These are phyloP conservation scores for Echeneis naucrates DNA, from an alignment of 2,797 vertebrate species.

Conservation along the genomic window DNA sequence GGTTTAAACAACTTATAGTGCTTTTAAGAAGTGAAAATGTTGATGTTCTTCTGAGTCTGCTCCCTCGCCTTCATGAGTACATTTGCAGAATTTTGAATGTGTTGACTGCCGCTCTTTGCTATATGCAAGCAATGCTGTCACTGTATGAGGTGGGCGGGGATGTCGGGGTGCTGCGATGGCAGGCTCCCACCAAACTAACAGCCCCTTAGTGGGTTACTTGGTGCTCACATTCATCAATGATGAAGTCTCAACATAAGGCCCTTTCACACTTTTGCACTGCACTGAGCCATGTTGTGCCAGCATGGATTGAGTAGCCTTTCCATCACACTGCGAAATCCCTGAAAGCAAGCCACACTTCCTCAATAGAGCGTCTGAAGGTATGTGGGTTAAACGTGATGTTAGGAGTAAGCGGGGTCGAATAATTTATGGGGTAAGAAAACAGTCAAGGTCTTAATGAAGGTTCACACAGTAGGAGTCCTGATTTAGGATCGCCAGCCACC, in stretches of 20 bases:
- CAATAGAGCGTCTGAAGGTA: constrained; percentile 39
- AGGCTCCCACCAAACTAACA: constrained; percentile 41
- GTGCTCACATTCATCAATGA: constrained; percentile 55
- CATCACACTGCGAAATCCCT: constrained; percentile 57
- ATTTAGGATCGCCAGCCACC: constrained; percentile 62
- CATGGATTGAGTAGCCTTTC: constrained; percentile 51
- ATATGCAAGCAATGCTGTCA: constrained; percentile 26
- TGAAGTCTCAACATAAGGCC: constrained; percentile 54
- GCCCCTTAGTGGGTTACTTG: constrained; percentile 40
- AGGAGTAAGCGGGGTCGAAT: constrained; percentile 41
- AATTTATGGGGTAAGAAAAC: constrained; percentile 68
- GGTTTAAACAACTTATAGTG: constrained; percentile 51
- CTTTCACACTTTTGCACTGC: constrained; percentile 36
- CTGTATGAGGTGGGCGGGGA: constrained; percentile 31
- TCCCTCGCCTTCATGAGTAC: constrained; percentile 7
- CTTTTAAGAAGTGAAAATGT: constrained; percentile 37
- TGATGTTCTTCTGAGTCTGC: constrained; percentile 21
- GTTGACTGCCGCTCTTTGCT: constrained; percentile 38
- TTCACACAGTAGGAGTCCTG: constrained; percentile 60
- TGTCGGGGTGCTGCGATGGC: constrained; percentile 50
- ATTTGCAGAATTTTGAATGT: constrained; percentile 47
- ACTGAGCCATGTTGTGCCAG: constrained; percentile 44
- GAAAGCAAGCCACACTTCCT: constrained; percentile 25
- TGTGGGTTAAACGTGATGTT: constrained; percentile 51
- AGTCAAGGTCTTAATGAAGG: constrained; percentile 64